Evolutionary conservation across 1,140 invertebrate species (phyloP).

Genomic region (Mercenaria mercenaria): DNA sequence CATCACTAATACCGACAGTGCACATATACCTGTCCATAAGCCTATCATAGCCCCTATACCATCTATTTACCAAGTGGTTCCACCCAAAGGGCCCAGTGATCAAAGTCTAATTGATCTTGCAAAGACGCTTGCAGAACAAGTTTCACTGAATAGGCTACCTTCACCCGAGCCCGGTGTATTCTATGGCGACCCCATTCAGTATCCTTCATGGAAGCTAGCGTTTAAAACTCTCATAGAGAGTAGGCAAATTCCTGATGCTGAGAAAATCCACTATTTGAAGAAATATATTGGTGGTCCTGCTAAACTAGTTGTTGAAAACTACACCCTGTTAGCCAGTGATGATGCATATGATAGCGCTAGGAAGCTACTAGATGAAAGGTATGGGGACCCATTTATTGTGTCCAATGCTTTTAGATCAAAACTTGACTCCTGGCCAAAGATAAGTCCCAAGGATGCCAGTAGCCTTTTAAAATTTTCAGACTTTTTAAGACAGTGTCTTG

Average conservation of each 20-base stretch:
- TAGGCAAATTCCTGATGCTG: conserved; percentile 87
- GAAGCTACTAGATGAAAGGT: conserved; percentile 43
- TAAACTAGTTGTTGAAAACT: conserved; percentile 60
- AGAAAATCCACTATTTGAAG: too few relatives aligned
- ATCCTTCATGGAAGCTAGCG: conserved; percentile 86
- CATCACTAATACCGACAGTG: too few relatives aligned
- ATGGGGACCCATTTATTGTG: conserved; percentile 18
- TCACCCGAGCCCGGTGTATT: too few relatives aligned
- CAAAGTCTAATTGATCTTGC: too few relatives aligned
- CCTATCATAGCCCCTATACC: too few relatives aligned
- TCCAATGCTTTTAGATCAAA: not conserved
- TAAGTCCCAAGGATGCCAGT: not conserved
- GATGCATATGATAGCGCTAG: conserved; percentile 63
- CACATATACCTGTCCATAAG: too few relatives aligned
- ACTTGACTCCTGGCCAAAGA: conserved; percentile 2
- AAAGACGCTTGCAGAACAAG: conserved; percentile 44
- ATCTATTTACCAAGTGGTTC: too few relatives aligned
- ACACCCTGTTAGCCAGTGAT: conserved; percentile 51
- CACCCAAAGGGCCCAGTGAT: too few relatives aligned
- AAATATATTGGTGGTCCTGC: too few relatives aligned
- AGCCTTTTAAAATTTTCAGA: conserved; percentile 26
- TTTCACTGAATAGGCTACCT: too few relatives aligned
- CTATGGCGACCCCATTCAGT: conserved; percentile 65
- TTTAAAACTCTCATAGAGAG: conserved; percentile 94
- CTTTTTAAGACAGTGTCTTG: conserved; percentile 6